These are phyloP conservation scores for Otocyon megalotis DNA, from an alignment of 2,113 vertebrate genomes.

Conservation along the genomic window DNA sequence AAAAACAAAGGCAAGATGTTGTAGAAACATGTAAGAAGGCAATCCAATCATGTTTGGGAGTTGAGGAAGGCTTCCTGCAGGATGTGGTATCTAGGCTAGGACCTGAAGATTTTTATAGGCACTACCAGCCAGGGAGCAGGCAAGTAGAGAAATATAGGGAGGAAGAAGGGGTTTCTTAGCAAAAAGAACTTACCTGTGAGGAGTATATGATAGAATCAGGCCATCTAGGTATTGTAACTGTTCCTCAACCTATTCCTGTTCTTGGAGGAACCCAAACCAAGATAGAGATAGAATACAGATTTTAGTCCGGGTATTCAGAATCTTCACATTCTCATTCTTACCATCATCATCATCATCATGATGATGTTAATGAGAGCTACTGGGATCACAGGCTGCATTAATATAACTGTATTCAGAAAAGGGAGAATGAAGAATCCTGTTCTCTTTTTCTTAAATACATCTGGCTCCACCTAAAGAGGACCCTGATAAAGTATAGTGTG, in stretches of 20 bases:
- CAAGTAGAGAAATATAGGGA: neutral
- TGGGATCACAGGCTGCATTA: neutral
- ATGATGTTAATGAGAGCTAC: neutral
- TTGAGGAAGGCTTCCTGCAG: neutral
- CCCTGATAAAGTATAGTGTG: neutral
- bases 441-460: neutral
- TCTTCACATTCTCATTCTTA: neutral
- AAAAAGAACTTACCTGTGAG: neutral
- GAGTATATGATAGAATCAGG: neutral
- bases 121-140: neutral
- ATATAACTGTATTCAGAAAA: neutral
- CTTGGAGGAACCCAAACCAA: neutral
- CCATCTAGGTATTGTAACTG: neutral
- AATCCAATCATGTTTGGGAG: neutral
- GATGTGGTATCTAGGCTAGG: neutral
- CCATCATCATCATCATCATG: neutral
- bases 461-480: neutral
- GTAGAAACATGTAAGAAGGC: neutral
- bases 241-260: neutral
- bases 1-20: neutral
- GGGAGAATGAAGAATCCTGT: neutral
- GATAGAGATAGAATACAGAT: neutral
- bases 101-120: neutral
- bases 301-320: neutral
- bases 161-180: neutral